Base-by-base conservation (phyloP, 92 coral and sea anemone species). In the Phenganax marumi region DNA sequence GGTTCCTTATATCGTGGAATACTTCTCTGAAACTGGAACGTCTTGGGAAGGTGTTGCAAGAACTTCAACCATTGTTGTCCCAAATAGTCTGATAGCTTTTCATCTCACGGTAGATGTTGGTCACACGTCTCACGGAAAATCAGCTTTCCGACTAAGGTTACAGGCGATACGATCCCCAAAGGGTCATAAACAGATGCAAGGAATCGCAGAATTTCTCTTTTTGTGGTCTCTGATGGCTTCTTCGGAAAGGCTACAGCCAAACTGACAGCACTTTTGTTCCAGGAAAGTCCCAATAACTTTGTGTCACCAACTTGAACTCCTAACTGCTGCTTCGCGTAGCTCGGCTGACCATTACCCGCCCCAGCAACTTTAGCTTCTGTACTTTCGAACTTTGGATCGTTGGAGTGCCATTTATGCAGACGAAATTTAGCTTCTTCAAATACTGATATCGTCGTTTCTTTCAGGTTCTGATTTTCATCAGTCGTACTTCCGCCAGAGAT, bases 21-120 rank as follows among this genome's bases (percentile, higher is more conserved):
- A 17, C 74, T 81, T 10, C 77, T 50, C 50, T 65, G 77, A 11
- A 69, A 65, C 55, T 81, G 77, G 60, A 81, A n/a, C 62, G 52
- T 61, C 56, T 49, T 52, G 5, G 77, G 85, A 18, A 81, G 85
- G 75, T 62, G 52, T 39, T 66, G 43, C 85, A 50, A 76, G 6
- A 81, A 81, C 70, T 33, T 81, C 61, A 25, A 23, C 82, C 82
- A 77, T 17, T 64, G 75, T 6, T 24, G 14, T 7, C 8, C 12
- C 18, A 39, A n/a, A 17, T 63, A 55, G 53, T 68, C 77, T 39
- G 50, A 51, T 52, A 57, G 2, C 58, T 70, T 53, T 50, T 54
- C 85, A 70, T 82, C 79, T 70, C 85, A 82, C 8, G 85, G 68
- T 39, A 23, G n/a, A 73, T 68, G 85, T 46, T 24, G 85, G 74